phyloP scores from a whole-genome alignment of 2,888 invertebrate species.

The Hypolimnas misippus region DNA sequence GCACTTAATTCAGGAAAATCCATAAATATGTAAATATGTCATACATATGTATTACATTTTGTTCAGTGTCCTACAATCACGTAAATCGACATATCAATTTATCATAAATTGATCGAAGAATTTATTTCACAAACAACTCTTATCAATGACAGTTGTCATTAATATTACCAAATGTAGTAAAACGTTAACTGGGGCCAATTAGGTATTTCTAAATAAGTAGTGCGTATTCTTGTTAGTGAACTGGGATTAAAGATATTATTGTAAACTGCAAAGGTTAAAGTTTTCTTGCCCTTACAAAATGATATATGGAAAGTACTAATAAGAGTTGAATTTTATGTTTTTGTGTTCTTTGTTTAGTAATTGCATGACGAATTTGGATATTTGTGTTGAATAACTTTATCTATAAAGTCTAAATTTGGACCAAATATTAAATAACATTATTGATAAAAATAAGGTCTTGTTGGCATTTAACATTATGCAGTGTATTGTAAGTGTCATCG shows the following conservation, averaged over 20 bases:
- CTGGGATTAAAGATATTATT: conserved; percentile 1
- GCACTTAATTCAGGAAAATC: too few species aligned
- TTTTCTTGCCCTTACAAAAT: neutral
- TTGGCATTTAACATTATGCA: too few species aligned
- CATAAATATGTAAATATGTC: neutral
- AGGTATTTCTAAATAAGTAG: conserved; percentile 30
- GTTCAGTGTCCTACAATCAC: too few species aligned
- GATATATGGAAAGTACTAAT: neutral
- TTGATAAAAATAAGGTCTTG: too few species aligned
- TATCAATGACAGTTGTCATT: conserved; percentile 32
- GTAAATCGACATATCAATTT: conserved; percentile 24
- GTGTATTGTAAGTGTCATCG: too few species aligned
- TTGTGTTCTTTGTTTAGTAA: neutral
- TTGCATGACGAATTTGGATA: too few species aligned
- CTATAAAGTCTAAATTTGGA: too few species aligned
- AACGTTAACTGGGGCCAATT: conserved; percentile 29
- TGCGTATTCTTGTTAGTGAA: conserved; percentile 12
- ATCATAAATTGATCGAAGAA: conserved; percentile 34
- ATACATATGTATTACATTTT: neutral
- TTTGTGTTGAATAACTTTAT: too few species aligned
- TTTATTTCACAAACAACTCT: conserved; percentile 27
- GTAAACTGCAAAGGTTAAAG: neutral
- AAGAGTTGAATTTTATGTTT: neutral
- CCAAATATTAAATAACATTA: too few species aligned
- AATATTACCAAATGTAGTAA: conserved; percentile 26